These are phyloP conservation scores for Priocnemis perturbator DNA, from an alignment of 2,888 invertebrate species.

Conservation along the genomic window DNA sequence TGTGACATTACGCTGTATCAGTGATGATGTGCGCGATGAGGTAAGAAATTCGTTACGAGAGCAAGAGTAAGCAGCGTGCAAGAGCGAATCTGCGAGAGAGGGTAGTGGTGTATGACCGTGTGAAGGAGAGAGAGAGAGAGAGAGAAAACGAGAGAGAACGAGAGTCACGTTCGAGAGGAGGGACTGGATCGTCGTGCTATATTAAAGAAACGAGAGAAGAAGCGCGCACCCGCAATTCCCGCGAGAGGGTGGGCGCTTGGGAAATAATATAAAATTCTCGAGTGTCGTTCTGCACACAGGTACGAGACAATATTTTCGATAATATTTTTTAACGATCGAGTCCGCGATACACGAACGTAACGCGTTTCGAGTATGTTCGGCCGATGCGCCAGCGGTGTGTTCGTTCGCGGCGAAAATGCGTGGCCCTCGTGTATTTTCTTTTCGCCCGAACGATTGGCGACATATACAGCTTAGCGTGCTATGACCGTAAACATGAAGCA, in stretches of 20 bases:
- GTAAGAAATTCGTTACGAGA: conserved; percentile 36
- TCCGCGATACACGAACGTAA: conserved; percentile 58
- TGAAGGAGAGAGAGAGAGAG: conserved; percentile 17
- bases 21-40: conserved; percentile 59
- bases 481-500: conserved; percentile 22
- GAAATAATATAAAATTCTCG: background rate
- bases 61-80: conserved; percentile 19
- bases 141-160: conserved; percentile 22
- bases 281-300: conserved; percentile 44
- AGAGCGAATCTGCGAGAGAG: conserved; percentile 29
- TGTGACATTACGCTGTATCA: conserved; percentile 62
- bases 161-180: conserved; percentile 45
- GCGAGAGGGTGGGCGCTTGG: no score
- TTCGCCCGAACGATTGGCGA: no score
- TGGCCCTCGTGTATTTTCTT: background rate
- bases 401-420: background rate
- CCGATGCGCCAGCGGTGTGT: conserved; percentile 8
- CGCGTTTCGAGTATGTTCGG: conserved; percentile 38
- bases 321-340: conserved; percentile 58
- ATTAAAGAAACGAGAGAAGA: conserved; percentile 32
- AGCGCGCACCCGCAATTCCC: conserved; percentile 8
- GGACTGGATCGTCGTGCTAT: conserved; percentile 46
- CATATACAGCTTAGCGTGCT: conserved; percentile 5
- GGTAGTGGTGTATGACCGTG: conserved; percentile 16
- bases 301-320: conserved; percentile 62